Evolutionary conservation across 2,797 vertebrate genomes (phyloP).

Genomic region (Catostomus latipinnis): DNA sequence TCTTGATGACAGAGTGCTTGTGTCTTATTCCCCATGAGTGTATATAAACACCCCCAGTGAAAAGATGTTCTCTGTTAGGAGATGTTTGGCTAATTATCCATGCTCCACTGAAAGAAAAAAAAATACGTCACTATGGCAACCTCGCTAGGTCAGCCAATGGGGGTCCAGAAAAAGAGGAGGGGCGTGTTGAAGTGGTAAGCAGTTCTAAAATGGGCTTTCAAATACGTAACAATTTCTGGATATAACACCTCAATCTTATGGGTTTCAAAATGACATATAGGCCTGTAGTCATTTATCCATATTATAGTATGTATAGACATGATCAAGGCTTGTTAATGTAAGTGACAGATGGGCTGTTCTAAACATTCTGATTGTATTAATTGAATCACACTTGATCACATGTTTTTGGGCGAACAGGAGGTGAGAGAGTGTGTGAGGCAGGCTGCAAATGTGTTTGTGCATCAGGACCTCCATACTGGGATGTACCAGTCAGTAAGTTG

Average conservation of each 20-base stretch:
- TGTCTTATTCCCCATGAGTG: slow-evolving; percentile 46
- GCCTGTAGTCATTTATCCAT: too few species aligned
- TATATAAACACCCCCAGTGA: slow-evolving; percentile 65
- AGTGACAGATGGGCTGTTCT: slow-evolving; percentile 32
- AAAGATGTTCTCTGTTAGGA: slow-evolving; percentile 69
- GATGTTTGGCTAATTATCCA: slow-evolving; percentile 74
- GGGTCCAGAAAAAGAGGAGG: slow-evolving; percentile 53
- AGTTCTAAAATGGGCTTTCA: slow-evolving; percentile 63
- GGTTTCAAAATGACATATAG: not conserved
- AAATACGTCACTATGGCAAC: slow-evolving; percentile 79
- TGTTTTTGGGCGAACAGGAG: not conserved
- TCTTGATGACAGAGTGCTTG: slow-evolving; percentile 6
- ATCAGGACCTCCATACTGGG: not conserved
- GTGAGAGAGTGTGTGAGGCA: slow-evolving; percentile 12
- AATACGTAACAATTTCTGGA: slow-evolving; percentile 21
- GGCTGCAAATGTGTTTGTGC: slow-evolving; percentile 4
- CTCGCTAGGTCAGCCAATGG: slow-evolving; percentile 81
- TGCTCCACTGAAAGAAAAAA: slow-evolving; percentile 66
- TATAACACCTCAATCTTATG: not conserved
- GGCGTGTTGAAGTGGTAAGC: slow-evolving; percentile 58
- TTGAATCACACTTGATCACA: slow-evolving; percentile 38
- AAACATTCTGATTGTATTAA: not conserved
- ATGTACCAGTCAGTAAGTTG: not conserved
- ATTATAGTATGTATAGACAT: not conserved
- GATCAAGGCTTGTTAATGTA: not conserved